Percentiles rank a stretch among this genome's conserved stretches.
These are phyloP conservation scores for Sciurus carolinensis DNA, from an alignment of 2,797 vertebrate species.

Conservation along the genomic window DNA sequence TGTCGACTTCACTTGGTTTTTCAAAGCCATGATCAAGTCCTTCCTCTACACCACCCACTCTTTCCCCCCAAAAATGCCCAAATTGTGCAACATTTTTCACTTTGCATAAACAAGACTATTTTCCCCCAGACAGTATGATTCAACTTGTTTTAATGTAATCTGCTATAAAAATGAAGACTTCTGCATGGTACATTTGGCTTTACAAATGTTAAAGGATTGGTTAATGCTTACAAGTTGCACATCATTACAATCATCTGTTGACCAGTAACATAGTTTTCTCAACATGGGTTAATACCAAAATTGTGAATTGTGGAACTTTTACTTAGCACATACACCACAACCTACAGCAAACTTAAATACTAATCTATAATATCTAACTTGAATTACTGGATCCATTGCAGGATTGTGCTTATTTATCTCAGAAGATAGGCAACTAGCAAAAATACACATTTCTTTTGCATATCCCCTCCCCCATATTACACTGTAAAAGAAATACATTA, in stretches of 20 bases:
- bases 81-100: conserved; percentile 77
- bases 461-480: conserved; percentile 83
- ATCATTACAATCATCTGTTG: conserved; percentile 85
- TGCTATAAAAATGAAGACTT: conserved; percentile 90
- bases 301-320: conserved; percentile 82
- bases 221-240: conserved; percentile 85
- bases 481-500: conserved; percentile 88
- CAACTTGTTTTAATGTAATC: conserved; percentile 89
- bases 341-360: conserved; percentile 89
- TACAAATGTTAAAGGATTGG: conserved; percentile 87
- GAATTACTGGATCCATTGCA: conserved; percentile 86
- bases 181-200: conserved; percentile 87
- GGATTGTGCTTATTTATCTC: conserved; percentile 90
- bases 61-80: neutral
- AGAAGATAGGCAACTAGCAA: conserved; percentile 89
- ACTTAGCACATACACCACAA: conserved; percentile 85
- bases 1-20: neutral
- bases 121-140: conserved; percentile 87
- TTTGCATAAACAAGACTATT: conserved; percentile 87
- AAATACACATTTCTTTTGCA: conserved; percentile 89
- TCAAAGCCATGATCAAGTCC: neutral
- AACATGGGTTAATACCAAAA: conserved; percentile 83
- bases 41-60: neutral
- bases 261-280: conserved; percentile 85
- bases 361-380: conserved; percentile 85